A percentile compares a stretch with the other conserved stretches of the same genome.
Conservation (phyloP, 1,140 invertebrate genomes). For the Eupristina koningsbergeri region DNA sequence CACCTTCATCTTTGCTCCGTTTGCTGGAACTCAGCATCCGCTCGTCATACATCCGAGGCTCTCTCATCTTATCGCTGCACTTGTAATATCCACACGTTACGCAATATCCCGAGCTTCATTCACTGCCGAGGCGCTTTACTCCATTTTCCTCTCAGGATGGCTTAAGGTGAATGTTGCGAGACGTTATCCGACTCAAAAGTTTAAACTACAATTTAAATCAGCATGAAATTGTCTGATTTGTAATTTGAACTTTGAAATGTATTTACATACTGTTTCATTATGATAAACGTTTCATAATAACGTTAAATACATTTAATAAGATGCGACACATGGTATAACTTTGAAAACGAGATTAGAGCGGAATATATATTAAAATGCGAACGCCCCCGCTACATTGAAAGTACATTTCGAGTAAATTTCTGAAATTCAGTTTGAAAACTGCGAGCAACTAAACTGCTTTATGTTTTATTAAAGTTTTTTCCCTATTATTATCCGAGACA, state of each 20-base stretch:
- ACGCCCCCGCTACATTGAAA: too few species aligned
- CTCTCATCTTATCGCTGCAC: conserved; percentile 24
- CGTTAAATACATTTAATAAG: neutral
- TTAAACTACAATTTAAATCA: conserved; percentile 17
- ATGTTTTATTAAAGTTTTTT: too few species aligned
- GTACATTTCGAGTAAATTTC: too few species aligned
- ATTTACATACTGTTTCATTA: neutral
- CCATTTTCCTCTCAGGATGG: neutral
- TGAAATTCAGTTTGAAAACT: too few species aligned
- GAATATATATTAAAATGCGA: too few species aligned
- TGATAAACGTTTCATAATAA: neutral
- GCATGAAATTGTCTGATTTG: neutral
- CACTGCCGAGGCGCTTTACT: conserved; percentile 2
- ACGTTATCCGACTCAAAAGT: conserved; percentile 18
- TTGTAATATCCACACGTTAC: conserved; percentile 8
- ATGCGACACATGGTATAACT: neutral
- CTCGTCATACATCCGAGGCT: conserved; percentile 6
- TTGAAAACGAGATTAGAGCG: neutral
- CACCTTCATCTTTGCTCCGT: neutral
- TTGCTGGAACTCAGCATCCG: neutral
- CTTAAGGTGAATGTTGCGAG: neutral
- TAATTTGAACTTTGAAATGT: conserved; percentile 16
- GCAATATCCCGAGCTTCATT: conserved; percentile 22
- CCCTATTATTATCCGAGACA: too few species aligned
- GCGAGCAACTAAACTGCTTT: too few species aligned